phyloP scores from a whole-genome alignment of 2,797 vertebrate species.

The Halcyon leucocephala region DNA sequence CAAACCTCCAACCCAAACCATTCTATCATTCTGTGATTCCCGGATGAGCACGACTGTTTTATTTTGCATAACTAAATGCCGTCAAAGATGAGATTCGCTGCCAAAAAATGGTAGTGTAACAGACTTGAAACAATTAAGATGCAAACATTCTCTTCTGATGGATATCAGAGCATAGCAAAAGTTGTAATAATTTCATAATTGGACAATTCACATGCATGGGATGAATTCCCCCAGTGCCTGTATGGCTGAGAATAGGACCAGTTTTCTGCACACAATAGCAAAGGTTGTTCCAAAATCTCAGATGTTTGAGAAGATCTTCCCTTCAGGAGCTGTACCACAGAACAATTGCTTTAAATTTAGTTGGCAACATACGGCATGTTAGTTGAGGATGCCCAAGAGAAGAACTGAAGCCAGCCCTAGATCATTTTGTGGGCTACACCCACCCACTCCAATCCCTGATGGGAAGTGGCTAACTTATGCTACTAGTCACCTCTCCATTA shows the following conservation, averaged over 20 bases:
- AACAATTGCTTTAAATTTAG: neutral
- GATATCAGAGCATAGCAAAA: neutral
- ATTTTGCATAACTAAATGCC: neutral
- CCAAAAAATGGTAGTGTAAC: neutral
- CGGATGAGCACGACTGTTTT: neutral
- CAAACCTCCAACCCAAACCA: neutral
- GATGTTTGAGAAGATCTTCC: neutral
- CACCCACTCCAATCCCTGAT: neutral
- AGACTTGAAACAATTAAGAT: neutral
- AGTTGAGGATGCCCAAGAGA: neutral
- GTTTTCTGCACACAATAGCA: neutral
- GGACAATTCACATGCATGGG: neutral
- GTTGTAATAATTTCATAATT: neutral
- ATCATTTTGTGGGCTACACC: neutral
- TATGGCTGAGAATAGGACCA: neutral
- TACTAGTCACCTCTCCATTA: neutral
- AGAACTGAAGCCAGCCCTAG: neutral
- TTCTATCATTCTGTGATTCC: neutral
- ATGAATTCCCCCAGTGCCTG: neutral
- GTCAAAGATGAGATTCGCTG: neutral
- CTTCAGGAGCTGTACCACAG: neutral
- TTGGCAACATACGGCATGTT: rapidly evolving
- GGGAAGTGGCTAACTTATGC: neutral
- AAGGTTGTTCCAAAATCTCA: neutral
- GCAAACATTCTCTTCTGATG: neutral